Evolutionary conservation across 2,888 invertebrate species (phyloP).

Genomic region (Sinohyriopsis cumingii): DNA sequence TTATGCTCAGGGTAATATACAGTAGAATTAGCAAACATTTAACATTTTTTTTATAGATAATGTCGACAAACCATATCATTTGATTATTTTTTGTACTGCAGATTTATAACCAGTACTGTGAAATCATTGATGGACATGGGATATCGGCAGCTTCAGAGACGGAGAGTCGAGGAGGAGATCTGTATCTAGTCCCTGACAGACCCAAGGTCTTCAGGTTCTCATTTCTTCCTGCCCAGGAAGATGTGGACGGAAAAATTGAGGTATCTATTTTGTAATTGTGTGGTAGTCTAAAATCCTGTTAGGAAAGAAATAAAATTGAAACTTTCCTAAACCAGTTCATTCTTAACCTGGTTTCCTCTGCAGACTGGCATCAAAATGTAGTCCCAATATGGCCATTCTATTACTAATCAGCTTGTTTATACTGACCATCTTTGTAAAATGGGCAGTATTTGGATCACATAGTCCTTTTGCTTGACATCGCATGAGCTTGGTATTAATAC

Average conservation of each 20-base stretch:
- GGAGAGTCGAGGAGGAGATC: conserved; percentile 64
- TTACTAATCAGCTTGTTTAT: too few species aligned
- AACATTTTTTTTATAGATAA: neutral
- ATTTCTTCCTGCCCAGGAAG: conserved; percentile 79
- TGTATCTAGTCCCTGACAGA: conserved; percentile 78
- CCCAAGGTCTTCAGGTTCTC: conserved; percentile 80
- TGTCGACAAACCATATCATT: neutral
- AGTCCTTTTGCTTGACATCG: too few species aligned
- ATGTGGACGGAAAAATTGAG: conserved; percentile 82
- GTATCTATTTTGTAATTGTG: conserved; percentile 40
- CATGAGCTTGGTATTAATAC: too few species aligned
- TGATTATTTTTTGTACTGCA: conserved; percentile 29
- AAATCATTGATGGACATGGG: conserved; percentile 63
- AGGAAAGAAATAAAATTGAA: too few species aligned
- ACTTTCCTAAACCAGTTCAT: too few species aligned
- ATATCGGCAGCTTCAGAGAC: conserved; percentile 55
- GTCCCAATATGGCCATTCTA: too few species aligned
- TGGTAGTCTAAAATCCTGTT: neutral
- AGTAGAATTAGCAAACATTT: neutral
- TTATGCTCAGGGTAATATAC: too few species aligned
- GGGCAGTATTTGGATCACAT: too few species aligned
- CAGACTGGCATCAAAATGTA: too few species aligned
- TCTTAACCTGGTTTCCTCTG: too few species aligned
- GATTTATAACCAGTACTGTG: conserved; percentile 69
- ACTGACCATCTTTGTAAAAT: too few species aligned